Conservation (phyloP, 2,113 vertebrate species). For the Ivindomyrus marchei region DNA sequence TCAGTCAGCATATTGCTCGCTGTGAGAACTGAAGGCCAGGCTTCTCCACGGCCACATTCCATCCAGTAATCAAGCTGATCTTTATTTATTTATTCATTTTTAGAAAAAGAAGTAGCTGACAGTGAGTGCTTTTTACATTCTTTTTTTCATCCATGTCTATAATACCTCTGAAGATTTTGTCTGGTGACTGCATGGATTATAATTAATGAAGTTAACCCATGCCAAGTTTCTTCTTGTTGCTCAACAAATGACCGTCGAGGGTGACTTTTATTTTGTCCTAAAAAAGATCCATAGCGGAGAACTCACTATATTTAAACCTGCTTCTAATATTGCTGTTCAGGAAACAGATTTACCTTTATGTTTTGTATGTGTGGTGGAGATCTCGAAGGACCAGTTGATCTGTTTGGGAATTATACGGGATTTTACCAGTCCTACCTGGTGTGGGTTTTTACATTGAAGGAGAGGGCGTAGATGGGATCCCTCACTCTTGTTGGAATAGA, state of each 20-base stretch:
- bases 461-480: not conserved
- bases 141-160: not conserved
- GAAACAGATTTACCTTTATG: not conserved
- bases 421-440: not conserved
- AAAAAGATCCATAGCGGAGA: not conserved
- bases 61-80: not conserved
- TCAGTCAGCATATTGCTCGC: not conserved
- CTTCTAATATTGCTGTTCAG: not conserved
- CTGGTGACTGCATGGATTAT: constrained; percentile 6
- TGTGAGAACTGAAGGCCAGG: not conserved
- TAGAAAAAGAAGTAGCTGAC: not conserved
- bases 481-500: not conserved
- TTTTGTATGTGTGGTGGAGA: not conserved
- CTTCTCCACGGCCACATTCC: not conserved
- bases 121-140: not conserved
- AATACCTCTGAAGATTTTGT: not conserved
- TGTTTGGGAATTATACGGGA: not conserved
- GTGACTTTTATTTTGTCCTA: not conserved
- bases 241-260: not conserved
- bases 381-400: not conserved
- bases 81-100: not conserved
- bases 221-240: not conserved
- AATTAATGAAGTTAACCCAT: not conserved
- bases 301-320: not conserved
- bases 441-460: not conserved